These are phyloP conservation scores for Charadrius vociferus DNA, from an alignment of 2,113 vertebrate genomes.

Conservation along the genomic window DNA sequence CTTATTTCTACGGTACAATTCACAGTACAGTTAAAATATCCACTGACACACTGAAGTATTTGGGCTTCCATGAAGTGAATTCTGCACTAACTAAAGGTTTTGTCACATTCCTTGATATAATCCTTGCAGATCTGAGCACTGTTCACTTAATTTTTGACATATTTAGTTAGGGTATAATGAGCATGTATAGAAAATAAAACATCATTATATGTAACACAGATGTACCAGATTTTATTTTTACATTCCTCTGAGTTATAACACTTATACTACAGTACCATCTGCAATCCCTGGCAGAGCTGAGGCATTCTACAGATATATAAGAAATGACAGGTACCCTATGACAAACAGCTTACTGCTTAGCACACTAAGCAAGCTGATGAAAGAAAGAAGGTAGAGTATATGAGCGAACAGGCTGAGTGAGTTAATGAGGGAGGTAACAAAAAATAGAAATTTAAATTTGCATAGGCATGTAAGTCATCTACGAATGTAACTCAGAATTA, in stretches of 20 bases:
- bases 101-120: background rate
- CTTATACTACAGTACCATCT: slow-evolving; percentile 36
- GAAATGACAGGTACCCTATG: slow-evolving; percentile 65
- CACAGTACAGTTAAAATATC: background rate
- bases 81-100: background rate
- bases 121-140: slow-evolving; percentile 9
- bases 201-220: slow-evolving; percentile 38
- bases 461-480: background rate
- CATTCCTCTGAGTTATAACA: slow-evolving; percentile 46
- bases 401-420: background rate
- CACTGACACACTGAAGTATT: background rate
- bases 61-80: background rate
- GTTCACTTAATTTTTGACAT: slow-evolving; percentile 52
- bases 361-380: slow-evolving; percentile 42
- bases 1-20: background rate
- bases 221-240: slow-evolving; percentile 55
- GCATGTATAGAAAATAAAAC: slow-evolving; percentile 50
- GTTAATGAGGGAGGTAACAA: slow-evolving; percentile 23
- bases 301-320: slow-evolving; percentile 41
- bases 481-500: background rate
- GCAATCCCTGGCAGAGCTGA: slow-evolving; percentile 37
- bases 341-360: slow-evolving; percentile 53
- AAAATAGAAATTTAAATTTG: slow-evolving; percentile 52
- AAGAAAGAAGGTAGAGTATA: slow-evolving; percentile 46
- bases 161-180: slow-evolving; percentile 31